A percentile compares a stretch with the other conserved stretches of the same genome.
Conservation (phyloP, 2,113 vertebrate species). For the Tonatia bakeri region DNA sequence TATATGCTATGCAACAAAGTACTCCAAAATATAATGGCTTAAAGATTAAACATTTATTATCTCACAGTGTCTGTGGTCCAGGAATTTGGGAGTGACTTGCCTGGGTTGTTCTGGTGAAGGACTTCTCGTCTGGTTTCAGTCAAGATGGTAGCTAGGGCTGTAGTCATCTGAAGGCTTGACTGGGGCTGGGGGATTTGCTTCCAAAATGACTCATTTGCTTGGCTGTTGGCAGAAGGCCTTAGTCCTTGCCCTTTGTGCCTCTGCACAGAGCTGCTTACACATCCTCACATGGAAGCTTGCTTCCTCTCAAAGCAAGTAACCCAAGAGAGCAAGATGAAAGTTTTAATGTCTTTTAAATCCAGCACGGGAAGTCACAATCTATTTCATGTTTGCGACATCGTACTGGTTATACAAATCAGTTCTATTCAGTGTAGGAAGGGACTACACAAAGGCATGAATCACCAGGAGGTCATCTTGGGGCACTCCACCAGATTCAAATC, state of each 20-base stretch:
- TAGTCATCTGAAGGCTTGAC: neutral
- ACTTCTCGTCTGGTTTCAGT: neutral
- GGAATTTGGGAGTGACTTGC: neutral
- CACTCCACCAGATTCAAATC: neutral
- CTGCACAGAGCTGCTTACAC: neutral
- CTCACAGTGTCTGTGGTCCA: neutral
- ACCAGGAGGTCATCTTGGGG: neutral
- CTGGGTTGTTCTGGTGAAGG: neutral
- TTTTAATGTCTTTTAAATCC: neutral
- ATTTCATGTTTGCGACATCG: neutral
- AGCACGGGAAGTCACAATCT: neutral
- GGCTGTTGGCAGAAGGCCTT: neutral
- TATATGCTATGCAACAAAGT: neutral
- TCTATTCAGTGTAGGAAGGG: neutral
- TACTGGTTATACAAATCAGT: neutral
- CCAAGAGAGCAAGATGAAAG: neutral
- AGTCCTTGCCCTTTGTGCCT: neutral
- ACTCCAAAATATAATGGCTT: neutral
- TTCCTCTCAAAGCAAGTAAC: neutral
- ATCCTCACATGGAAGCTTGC: neutral
- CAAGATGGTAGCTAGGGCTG: neutral
- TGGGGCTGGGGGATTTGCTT: neutral
- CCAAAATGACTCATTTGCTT: neutral
- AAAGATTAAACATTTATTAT: neutral
- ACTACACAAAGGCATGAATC: neutral